phyloP scores from a whole-genome alignment of 2,888 invertebrate genomes.

The Xestoiulus laeticollis region DNA sequence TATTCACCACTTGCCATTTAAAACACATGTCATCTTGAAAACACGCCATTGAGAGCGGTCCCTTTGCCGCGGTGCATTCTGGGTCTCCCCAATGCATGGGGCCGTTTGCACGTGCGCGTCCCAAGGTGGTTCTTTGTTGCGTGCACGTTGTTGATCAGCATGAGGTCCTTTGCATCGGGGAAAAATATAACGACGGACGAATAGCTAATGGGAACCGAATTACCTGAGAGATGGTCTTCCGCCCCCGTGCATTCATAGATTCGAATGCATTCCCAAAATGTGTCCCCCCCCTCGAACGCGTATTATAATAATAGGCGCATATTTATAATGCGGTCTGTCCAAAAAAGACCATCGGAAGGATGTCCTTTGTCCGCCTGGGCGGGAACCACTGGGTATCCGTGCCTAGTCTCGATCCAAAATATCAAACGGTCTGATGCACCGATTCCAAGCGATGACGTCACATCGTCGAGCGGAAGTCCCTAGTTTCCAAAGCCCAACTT shows the following conservation, averaged over 20 bases:
- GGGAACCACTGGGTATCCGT: not conserved
- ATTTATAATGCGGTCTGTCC: not conserved
- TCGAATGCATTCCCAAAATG: not conserved
- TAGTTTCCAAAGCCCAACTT: not conserved
- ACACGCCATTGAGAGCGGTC: not conserved
- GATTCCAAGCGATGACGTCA: not conserved
- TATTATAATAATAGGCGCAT: not conserved
- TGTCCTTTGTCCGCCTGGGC: not conserved
- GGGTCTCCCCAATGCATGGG: not conserved
- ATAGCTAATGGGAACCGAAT: not conserved
- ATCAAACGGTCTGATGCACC: not conserved
- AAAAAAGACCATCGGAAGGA: conserved; percentile 19
- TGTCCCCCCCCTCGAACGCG: not conserved
- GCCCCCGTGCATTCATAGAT: not conserved
- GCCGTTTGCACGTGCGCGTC: not conserved
- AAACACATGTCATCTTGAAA: not conserved
- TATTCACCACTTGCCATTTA: not conserved
- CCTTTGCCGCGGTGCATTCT: not conserved
- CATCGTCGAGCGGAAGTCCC: not conserved
- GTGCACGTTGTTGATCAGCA: not conserved
- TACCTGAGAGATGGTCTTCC: not conserved
- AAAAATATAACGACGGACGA: not conserved
- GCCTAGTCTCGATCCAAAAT: not conserved
- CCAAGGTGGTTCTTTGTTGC: conserved; percentile 20
- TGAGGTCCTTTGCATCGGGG: not conserved